Percentiles rank a stretch among this genome's conserved stretches.
These are phyloP conservation scores for Ophiothrix spiculata DNA, from an alignment of 35 echinoderm and acorn worm species.

Conservation along the genomic window DNA sequence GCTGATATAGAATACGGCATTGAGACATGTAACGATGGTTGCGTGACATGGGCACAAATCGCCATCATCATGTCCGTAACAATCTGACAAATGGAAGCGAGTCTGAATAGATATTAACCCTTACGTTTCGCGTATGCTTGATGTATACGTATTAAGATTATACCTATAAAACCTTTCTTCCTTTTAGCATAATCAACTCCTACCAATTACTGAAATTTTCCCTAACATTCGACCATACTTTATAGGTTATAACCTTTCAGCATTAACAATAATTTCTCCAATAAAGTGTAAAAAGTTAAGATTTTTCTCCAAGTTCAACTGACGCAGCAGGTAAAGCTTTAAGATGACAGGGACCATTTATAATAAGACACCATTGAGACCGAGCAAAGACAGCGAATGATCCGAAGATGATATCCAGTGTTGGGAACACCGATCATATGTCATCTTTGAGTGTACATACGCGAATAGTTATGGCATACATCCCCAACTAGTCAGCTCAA, in stretches of 20 bases:
- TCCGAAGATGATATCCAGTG: background rate
- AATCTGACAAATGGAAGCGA: background rate
- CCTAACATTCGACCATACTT: too few relatives aligned
- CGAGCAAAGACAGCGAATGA: background rate
- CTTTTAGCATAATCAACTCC: too few relatives aligned
- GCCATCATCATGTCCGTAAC: constrained; percentile 12
- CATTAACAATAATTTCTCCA: too few relatives aligned
- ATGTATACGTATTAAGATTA: too few relatives aligned
- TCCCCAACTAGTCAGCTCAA: too few relatives aligned
- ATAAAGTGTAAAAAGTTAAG: too few relatives aligned
- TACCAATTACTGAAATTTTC: too few relatives aligned
- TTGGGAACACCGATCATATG: constrained; percentile 3
- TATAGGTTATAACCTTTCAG: too few relatives aligned
- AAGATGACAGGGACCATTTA: background rate
- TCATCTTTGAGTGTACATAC: background rate
- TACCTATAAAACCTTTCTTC: too few relatives aligned
- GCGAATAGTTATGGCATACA: background rate
- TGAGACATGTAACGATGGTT: background rate
- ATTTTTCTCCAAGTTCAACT: too few relatives aligned
- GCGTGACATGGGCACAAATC: constrained; percentile 14
- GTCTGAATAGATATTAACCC: background rate
- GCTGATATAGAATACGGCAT: background rate
- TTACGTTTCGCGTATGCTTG: too few relatives aligned
- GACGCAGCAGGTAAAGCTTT: background rate
- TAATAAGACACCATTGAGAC: background rate